Percentiles rank a stretch among this genome's conserved stretches.
phyloP scores from a whole-genome alignment of 2,113 vertebrate species.

The Prionailurus bengalensis region DNA sequence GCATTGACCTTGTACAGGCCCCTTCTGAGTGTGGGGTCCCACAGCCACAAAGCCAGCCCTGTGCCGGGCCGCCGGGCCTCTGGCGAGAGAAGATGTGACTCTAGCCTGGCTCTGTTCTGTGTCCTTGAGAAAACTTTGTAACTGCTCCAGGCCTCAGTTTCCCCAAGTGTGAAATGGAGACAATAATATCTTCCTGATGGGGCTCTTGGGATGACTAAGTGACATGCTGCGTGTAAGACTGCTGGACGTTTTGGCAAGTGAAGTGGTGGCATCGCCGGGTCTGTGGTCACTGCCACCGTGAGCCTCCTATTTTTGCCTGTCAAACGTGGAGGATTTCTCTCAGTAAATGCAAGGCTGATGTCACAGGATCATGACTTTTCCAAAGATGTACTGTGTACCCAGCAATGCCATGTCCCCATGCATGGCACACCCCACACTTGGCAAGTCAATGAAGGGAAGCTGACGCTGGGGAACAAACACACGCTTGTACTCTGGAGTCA shows the following conservation, averaged over 20 bases:
- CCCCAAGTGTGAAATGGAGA: not conserved
- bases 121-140: not conserved
- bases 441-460: not conserved
- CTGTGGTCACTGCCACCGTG: not conserved
- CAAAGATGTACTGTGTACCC: not conserved
- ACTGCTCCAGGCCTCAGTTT: not conserved
- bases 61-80: not conserved
- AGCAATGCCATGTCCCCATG: not conserved
- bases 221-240: not conserved
- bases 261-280: not conserved
- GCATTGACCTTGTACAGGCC: fast-evolving
- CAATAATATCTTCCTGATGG: not conserved
- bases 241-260: not conserved
- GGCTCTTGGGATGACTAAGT: not conserved
- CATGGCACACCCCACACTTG: not conserved
- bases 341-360: not conserved
- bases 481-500: not conserved
- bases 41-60: not conserved
- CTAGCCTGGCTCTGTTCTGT: not conserved
- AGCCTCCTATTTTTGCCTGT: not conserved
- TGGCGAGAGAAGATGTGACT: not conserved
- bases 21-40: not conserved
- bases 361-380: not conserved
- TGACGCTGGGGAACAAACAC: not conserved
- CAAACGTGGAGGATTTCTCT: not conserved